Base-by-base conservation (phyloP, 2,113 vertebrate genomes). In the Tursiops truncatus region DNA sequence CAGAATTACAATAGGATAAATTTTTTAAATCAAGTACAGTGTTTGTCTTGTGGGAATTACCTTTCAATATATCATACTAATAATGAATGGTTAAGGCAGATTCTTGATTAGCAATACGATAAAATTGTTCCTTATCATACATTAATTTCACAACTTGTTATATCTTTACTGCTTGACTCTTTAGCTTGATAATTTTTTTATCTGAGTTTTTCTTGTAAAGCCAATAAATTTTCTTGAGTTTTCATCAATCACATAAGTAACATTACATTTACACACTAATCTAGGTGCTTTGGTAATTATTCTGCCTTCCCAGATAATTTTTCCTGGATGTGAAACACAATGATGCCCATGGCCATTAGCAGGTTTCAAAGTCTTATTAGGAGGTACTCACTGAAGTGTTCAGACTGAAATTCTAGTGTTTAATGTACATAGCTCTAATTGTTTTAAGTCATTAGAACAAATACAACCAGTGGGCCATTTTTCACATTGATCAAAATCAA, bases 401-500 rank as follows among this genome's bases (percentile, higher is more conserved):
- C 14, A 77, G 31, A 86, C 77, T 95, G 53, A 65, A 89, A 33
- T 79, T 76, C 20, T 21, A 44, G 26, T 91, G 41, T 76, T 94
- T 83, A 79, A 80, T 68, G 15, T 80, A 38, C n/a, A 53, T 25
- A 17, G 4, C 3, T 74, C 10, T 91, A 90, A 80, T 80, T 91
- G 14, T 62, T 94, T 84, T 63, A 86, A 77, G 15, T 88, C n/a
- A 50, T 92, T 84, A 96, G 60, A 56, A 84, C 26, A 88, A 82
- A 63, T 11, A 36, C 58, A 91, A 60, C 23, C 20, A 81, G 36
- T 44, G 5, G 53, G 3, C 3, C 9, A 85, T 80, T 96, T 95
- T 91, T 96, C 82, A 92, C 63, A 44, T 50, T 79, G 26, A 3
- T 79, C 71, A 50, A 77, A 93, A 94, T 90, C 70, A 79, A 84